Percentiles rank a stretch among this genome's conserved stretches.
These are phyloP conservation scores for Neotoxoptera formosana DNA, from an alignment of 1,140 invertebrate species.

Conservation along the genomic window DNA sequence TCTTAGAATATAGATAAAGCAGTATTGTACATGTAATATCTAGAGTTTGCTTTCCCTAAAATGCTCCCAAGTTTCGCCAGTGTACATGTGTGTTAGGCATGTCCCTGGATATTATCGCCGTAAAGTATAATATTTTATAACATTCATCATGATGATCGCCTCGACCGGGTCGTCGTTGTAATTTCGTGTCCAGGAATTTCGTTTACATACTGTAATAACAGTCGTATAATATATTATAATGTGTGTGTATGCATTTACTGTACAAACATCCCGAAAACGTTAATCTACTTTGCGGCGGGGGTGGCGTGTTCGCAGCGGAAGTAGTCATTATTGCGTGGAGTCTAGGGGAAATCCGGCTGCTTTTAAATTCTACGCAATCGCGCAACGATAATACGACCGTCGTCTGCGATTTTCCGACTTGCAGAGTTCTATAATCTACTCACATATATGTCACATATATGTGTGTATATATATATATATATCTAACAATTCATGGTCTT, in stretches of 20 bases:
- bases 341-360: slow-evolving; percentile 24
- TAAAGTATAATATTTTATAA: not conserved
- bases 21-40: no score
- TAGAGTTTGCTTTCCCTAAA: no score
- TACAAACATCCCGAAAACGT: not conserved
- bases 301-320: not conserved
- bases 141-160: not conserved
- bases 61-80: no score
- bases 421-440: not conserved
- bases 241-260: not conserved
- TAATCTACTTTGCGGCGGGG: not conserved
- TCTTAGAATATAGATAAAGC: no score
- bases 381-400: not conserved
- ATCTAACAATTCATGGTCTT: no score
- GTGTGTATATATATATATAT: not conserved
- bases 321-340: not conserved
- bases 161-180: not conserved
- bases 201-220: not conserved
- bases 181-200: slow-evolving; percentile 2
- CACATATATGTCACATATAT: not conserved
- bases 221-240: not conserved
- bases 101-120: not conserved
- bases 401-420: not conserved
- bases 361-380: not conserved
- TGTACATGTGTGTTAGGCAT: not conserved